phyloP scores from a whole-genome alignment of 2,888 invertebrate genomes.

The Mythimna pallens region DNA sequence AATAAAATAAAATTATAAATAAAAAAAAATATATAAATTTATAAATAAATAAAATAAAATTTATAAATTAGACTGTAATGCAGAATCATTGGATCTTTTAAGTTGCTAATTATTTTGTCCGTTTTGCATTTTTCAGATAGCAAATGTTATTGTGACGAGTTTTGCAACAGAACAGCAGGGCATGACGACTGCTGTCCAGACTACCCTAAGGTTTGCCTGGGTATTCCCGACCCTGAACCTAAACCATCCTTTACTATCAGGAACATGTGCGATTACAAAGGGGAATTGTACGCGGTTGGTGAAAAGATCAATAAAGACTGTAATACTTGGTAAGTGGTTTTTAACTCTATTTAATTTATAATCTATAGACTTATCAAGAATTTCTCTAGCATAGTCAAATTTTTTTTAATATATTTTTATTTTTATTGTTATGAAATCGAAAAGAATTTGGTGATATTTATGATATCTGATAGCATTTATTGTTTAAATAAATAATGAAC shows the following conservation, averaged over 20 bases:
- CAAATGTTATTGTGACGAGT: constrained; percentile 98
- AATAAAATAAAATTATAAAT: too few species aligned
- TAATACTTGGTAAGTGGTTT: constrained; percentile 92
- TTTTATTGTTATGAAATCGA: neutral
- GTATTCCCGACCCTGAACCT: constrained; percentile 24
- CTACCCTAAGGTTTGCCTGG: constrained; percentile 93
- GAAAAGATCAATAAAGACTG: constrained; percentile 92
- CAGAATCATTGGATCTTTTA: too few species aligned
- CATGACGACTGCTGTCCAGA: constrained; percentile 98
- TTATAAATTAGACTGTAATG: too few species aligned
- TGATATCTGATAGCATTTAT: too few species aligned
- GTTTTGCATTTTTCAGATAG: constrained; percentile 90
- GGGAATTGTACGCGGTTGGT: constrained; percentile 87
- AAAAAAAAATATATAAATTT: too few species aligned
- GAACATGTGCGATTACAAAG: constrained; percentile 89
- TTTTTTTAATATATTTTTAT: too few species aligned
- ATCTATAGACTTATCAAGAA: too few species aligned
- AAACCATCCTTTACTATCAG: too few species aligned
- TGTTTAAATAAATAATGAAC: neutral
- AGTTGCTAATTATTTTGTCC: neutral
- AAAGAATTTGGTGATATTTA: neutral
- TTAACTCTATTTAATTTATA: neutral
- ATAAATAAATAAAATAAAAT: too few species aligned
- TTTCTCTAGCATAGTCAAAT: too few species aligned
- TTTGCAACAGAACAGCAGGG: constrained; percentile 94